Conservation (phyloP, 2,113 vertebrate species). For the Cebidichthys violaceus region DNA sequence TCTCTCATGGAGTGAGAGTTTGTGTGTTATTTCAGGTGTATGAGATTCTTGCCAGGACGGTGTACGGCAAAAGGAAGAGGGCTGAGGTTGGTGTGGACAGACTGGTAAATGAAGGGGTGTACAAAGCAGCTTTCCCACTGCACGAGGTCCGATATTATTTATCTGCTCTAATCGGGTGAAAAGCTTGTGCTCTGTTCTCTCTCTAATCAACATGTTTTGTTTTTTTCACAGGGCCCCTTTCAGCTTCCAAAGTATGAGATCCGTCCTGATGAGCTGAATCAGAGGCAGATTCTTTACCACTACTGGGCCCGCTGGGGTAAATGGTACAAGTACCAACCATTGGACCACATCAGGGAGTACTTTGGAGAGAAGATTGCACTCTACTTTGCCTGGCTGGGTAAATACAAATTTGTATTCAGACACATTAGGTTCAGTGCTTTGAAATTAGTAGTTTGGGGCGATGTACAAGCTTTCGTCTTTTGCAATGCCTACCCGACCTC, state of each 20-base stretch:
- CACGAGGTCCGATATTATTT: slow-evolving; percentile 75
- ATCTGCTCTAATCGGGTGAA: background rate
- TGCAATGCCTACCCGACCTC: background rate
- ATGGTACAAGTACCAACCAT: slow-evolving; percentile 87
- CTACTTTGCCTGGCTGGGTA: slow-evolving; percentile 84
- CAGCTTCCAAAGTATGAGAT: slow-evolving; percentile 74
- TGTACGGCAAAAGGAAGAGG: slow-evolving; percentile 83
- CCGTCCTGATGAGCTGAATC: slow-evolving; percentile 79
- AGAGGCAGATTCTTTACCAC: slow-evolving; percentile 81
- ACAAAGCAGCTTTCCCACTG: slow-evolving; percentile 83
- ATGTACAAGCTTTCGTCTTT: background rate
- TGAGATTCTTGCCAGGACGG: slow-evolving; percentile 83
- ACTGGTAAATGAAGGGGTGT: slow-evolving; percentile 83
- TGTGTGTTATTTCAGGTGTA: slow-evolving; percentile 76
- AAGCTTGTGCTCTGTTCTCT: background rate
- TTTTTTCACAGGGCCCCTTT: slow-evolving; percentile 77
- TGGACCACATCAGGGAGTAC: slow-evolving; percentile 84
- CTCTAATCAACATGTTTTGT: background rate
- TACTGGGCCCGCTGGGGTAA: slow-evolving; percentile 87
- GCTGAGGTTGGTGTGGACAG: slow-evolving; percentile 84
- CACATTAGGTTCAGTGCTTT: background rate
- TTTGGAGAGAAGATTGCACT: slow-evolving; percentile 86
- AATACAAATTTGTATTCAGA: slow-evolving; percentile 10
- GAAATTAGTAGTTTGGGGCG: background rate
- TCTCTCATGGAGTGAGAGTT: background rate